Evolutionary conservation across 1,140 invertebrate species (phyloP), one percentile per base, ranked within the genome.

Genomic region (Elymnias hypermnestra): DNA sequence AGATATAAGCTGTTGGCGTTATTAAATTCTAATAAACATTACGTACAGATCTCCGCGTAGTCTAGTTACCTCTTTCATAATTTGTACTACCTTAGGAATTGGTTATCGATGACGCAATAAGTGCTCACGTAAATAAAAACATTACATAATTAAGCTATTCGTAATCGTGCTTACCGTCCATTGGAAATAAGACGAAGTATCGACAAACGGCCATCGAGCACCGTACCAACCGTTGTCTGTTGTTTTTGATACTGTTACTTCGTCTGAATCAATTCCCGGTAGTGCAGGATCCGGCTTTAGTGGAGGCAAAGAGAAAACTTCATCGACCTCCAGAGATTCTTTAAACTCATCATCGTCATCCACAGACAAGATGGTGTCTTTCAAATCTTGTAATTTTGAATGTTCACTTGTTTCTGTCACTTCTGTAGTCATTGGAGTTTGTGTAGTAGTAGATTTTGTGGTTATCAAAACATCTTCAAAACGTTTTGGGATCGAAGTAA

Each of bases 141-240:
- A 61, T 63, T 64, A 57, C 42, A 58, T 59, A 67, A 64, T 10
- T 49, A 48, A 35, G 39, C 1, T 51, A 53, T 26, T 53, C 45
- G 38, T 47, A 53, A 53, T 45, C 42, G 33, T 26, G 40, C 88
- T 88, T 64, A 91, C 90, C 72, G 88, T 88, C 90, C 89, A 91
- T 67, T 89, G 89, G 57, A 90, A 89, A 60, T 89, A 89, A 18
- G 89, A 88, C 2, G 89, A 89, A n/a, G 88, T 84, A 69, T 91
- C 89, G 26, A 88, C 85, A 60, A 90, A 91, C 23, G 90, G 88
- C 90, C 90, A 91, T 12, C 73, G 69, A 2, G 76, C 75, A 29
- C 72, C 76, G 58, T 84, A 82, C 76, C 74, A 81, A 14, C 57
- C 57, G 15, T 46, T 40, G 19, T 65, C 70, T 9, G 66, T 72